Base-by-base conservation (phyloP, 2,113 vertebrate species). In the Sminthopsis crassicaudata region DNA sequence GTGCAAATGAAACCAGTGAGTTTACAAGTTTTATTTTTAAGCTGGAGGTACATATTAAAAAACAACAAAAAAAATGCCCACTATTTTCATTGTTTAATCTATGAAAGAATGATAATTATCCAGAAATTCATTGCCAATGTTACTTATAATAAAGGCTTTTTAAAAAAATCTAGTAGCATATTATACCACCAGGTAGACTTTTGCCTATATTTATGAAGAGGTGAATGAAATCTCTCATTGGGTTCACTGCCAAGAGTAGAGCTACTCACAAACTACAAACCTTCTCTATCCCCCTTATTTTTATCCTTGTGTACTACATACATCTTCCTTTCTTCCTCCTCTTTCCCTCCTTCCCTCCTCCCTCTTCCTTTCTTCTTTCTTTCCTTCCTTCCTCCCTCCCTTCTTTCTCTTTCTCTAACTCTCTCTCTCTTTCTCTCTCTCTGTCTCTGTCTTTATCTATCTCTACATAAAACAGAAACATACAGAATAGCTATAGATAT, bases 21-120 rank as follows among this genome's bases (percentile, higher is more conserved):
- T 91, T 93, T 54, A 11, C 22, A 93, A 92, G 36, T 57, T 55
- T 30, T 96, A 50, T 89, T 96, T 95, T 92, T 93, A 95, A 92
- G 27, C 93, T 90, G 22, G 89, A 46, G 90, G 22, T 50, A 52
- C 89, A 50, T 91, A 91, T 93, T 94, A 12, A n/a, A 89, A 46
- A 51, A 42, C 48, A 48, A 48, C 48, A 48, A 60, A 95, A 97
- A 96, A 76, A 42, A n/a, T 42, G 67, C 16, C 16, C n/a, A 92
- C 46, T 90, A 0, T 89, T 96, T 97, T 97, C 92, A 93, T 94
- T 97, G 0, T 0, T 92, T 95, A 25, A 94, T 97, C 92, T 96
- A 94, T 97, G 89, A 96, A 94, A 95, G 48, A 94, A 96, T 96
- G n/a, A 95, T 84, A 97, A 36, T 52, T 27, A 46, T 94, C 92